These are phyloP conservation scores for Torymus texanus DNA, from an alignment of 2,888 invertebrate species.

Conservation along the genomic window DNA sequence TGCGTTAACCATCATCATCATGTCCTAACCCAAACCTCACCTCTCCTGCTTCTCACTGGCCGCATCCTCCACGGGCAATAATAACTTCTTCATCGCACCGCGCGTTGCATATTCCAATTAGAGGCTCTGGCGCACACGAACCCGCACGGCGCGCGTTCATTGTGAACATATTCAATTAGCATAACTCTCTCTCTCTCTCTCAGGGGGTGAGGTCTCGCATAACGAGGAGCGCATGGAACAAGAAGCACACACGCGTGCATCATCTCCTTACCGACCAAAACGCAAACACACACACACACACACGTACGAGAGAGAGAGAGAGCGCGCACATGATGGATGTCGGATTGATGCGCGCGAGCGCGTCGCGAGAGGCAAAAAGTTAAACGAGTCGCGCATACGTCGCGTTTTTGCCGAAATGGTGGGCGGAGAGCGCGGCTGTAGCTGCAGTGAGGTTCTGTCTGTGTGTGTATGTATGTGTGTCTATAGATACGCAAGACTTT, in stretches of 20 bases:
- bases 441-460: too few relatives aligned
- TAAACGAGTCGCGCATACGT: conserved; percentile 31
- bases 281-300: conserved; percentile 10
- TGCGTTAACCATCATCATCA: too few relatives aligned
- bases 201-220: conserved; percentile 54
- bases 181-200: conserved; percentile 65
- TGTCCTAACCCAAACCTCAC: too few relatives aligned
- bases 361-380: conserved; percentile 28
- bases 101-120: conserved; percentile 65
- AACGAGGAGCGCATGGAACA: conserved; percentile 36
- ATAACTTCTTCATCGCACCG: conserved; percentile 32
- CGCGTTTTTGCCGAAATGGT: conserved; percentile 13
- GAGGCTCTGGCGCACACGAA: conserved; percentile 47
- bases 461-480: too few relatives aligned
- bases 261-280: conserved; percentile 33
- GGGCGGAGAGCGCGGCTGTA: background rate
- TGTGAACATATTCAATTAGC: conserved; percentile 69
- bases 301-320: too few relatives aligned
- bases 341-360: conserved; percentile 20
- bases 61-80: background rate
- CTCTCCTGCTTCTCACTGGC: too few relatives aligned
- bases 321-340: conserved; percentile 45
- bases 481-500: background rate
- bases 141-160: conserved; percentile 48
- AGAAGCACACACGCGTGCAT: background rate